These are phyloP conservation scores for Yoshiicerus persimilis DNA, from an alignment of 1,140 invertebrate genomes.

Conservation along the genomic window DNA sequence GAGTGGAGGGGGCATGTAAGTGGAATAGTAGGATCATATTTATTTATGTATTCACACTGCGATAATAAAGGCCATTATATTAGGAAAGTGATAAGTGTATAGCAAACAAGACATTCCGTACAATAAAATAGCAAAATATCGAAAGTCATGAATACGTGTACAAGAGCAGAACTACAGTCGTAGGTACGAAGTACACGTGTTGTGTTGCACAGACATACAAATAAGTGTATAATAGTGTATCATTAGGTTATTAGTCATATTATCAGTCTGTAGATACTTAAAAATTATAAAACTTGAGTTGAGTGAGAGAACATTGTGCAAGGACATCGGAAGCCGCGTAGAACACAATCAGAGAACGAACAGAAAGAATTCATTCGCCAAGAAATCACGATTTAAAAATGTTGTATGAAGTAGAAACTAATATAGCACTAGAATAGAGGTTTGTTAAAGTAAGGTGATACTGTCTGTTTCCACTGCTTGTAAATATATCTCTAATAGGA, in stretches of 20 bases:
- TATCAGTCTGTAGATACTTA: not conserved
- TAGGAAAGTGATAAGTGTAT: not conserved
- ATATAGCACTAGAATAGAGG: not conserved
- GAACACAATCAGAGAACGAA: not conserved
- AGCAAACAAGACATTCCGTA: too few species aligned
- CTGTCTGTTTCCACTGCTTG: not conserved
- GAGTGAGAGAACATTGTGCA: not conserved
- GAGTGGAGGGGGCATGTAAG: too few species aligned
- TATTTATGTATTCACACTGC: not conserved
- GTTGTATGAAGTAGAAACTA: not conserved
- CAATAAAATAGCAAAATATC: not conserved
- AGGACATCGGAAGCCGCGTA: slow-evolving; percentile 9
- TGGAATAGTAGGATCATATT: too few species aligned
- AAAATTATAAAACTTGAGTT: not conserved
- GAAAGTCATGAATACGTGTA: not conserved
- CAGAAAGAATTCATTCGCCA: not conserved
- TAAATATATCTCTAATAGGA: not conserved
- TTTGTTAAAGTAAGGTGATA: not conserved
- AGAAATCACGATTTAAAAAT: not conserved
- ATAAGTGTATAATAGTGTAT: not conserved
- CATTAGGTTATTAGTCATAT: not conserved
- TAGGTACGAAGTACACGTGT: too few species aligned
- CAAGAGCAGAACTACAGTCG: too few species aligned
- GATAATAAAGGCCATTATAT: not conserved
- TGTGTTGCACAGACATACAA: too few species aligned